Base-by-base conservation (phyloP, 2,888 invertebrate genomes). In the Sinhomidia bicolor region DNA sequence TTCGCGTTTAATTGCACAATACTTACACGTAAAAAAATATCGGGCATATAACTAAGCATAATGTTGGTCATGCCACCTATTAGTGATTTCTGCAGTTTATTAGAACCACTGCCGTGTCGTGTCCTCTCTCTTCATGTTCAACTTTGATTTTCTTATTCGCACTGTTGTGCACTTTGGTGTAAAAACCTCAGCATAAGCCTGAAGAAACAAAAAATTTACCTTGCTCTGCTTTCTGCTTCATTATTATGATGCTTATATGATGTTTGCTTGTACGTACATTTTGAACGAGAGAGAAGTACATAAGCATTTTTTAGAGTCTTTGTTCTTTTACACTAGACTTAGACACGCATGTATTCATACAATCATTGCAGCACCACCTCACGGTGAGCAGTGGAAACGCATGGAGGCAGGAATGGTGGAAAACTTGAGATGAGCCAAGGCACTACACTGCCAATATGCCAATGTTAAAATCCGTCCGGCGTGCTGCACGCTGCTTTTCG, bases 101-200 rank as follows among this genome's bases (percentile, higher is more conserved):
- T n/a, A n/a, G n/a, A n/a, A n/a, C n/a, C n/a, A n/a, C n/a, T n/a
- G n/a, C n/a, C n/a, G n/a, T n/a, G n/a, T n/a, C n/a, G n/a, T n/a
- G n/a, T n/a, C n/a, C n/a, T n/a, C n/a, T n/a, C n/a, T n/a, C n/a
- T n/a, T n/a, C 36, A 36, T 6, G 36, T 36, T 4, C 36, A 36
- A 36, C 36, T 36, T 36, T 36, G 4, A 36, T 9, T 9, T 36
- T 4, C 36, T 36, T 36, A n/a, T n/a, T n/a, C n/a, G n/a, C 36
- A 36, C 36, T 36, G 9, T 36, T 36, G 9, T 6, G 9, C 36
- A 36, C 36, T 6, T 14, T 54, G 17, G 29, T 14, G 17, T 9
- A 68, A 62, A 68, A 68, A 68, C 68, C 68, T 32, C 68, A 68
- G 68, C 68, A 32, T n/a, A 68, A 32, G 68, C 68, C 68, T 68